phyloP scores from a whole-genome alignment of 2,797 vertebrate species.

The Onychomys leucogaster region DNA sequence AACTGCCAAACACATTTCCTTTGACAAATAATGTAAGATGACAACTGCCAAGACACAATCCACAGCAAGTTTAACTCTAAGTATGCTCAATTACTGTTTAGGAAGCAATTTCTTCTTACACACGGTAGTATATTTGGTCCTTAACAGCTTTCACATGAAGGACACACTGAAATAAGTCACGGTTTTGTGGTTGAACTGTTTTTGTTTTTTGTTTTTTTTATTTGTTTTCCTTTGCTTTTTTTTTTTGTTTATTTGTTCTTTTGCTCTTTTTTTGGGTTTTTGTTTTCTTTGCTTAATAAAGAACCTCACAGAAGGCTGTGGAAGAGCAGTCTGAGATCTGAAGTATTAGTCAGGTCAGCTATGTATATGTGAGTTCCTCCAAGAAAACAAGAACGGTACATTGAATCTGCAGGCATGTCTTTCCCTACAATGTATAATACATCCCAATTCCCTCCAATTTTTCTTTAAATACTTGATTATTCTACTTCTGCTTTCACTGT shows the following conservation, averaged over 20 bases:
- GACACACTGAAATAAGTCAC: conserved; percentile 83
- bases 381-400: conserved; percentile 27
- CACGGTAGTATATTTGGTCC: conserved; percentile 80
- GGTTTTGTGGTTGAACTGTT: conserved; percentile 73
- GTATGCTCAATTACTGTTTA: conserved; percentile 82
- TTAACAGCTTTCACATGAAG: conserved; percentile 82
- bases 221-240: conserved; percentile 47
- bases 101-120: conserved; percentile 82
- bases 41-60: conserved; percentile 85
- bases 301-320: conserved; percentile 56
- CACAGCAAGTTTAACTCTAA: conserved; percentile 82
- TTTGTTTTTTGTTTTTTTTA: conserved; percentile 57
- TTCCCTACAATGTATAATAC: conserved; percentile 52
- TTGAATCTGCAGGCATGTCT: conserved; percentile 45
- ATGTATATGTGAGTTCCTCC: not conserved
- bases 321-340: conserved; percentile 58
- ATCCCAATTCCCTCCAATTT: not conserved
- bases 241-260: not conserved
- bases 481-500: conserved; percentile 63
- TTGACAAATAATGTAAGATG: conserved; percentile 88
- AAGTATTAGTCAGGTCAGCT: conserved; percentile 33
- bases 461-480: conserved; percentile 50
- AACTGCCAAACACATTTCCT: conserved; percentile 89
- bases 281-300: conserved; percentile 64
- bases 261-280: not conserved